These are phyloP conservation scores for Catharus minimus DNA, from an alignment of 2,113 vertebrate genomes.

Conservation along the genomic window DNA sequence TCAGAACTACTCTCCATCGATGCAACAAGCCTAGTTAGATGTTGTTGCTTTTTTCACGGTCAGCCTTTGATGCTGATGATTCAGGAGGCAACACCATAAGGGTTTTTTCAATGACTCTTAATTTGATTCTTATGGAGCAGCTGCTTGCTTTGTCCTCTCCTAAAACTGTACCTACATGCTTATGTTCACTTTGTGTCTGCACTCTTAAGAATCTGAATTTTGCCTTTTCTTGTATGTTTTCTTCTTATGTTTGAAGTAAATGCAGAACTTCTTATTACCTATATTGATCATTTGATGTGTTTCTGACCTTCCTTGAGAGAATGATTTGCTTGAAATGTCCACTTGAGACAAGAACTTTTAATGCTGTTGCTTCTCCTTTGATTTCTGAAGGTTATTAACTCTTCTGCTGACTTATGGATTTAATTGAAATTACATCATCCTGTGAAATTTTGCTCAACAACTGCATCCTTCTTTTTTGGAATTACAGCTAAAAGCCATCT, in stretches of 20 bases:
- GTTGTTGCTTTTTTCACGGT: not conserved
- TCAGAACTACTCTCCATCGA: not conserved
- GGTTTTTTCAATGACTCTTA: not conserved
- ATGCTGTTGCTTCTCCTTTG: not conserved
- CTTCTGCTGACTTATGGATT: not conserved
- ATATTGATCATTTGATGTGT: not conserved
- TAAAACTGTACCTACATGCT: not conserved
- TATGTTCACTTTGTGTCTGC: rapidly evolving
- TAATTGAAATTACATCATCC: not conserved
- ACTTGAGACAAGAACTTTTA: not conserved
- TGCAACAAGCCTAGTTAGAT: not conserved
- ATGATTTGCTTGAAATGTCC: not conserved
- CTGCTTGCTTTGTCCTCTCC: not conserved
- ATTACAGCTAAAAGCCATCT: not conserved
- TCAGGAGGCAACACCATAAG: not conserved
- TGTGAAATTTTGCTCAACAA: not conserved
- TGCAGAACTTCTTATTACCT: not conserved
- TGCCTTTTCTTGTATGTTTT: not conserved
- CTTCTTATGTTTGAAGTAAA: not conserved
- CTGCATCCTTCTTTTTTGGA: not conserved
- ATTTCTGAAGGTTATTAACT: not conserved
- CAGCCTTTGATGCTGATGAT: not conserved
- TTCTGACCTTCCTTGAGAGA: not conserved
- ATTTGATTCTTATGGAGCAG: not conserved
- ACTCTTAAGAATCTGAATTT: not conserved